phyloP scores from a whole-genome alignment of 2,113 vertebrate species.

The Gallinago media region DNA sequence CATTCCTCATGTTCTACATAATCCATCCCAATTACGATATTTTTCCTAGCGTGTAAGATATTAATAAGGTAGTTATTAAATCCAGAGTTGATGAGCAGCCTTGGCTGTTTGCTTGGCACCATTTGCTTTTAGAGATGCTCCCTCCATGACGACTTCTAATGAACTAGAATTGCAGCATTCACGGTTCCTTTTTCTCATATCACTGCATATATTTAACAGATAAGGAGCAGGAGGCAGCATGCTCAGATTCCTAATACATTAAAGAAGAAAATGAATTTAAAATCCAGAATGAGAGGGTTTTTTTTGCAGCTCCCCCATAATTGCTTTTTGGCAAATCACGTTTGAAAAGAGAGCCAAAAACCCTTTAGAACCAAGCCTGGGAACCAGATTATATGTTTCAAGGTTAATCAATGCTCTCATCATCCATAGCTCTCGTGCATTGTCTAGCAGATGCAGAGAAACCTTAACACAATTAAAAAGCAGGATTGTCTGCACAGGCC shows the following conservation, averaged over 20 bases:
- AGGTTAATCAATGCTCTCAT: slow-evolving; percentile 61
- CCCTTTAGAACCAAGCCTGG: slow-evolving; percentile 61
- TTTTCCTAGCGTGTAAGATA: slow-evolving; percentile 27
- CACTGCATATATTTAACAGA: slow-evolving; percentile 1
- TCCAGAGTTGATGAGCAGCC: neutral
- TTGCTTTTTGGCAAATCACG: slow-evolving; percentile 69
- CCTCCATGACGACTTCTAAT: neutral
- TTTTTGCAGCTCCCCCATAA: slow-evolving; percentile 33
- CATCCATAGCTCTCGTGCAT: slow-evolving; percentile 6
- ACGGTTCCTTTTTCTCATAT: neutral
- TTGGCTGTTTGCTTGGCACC: slow-evolving; percentile 7
- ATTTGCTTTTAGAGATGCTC: neutral
- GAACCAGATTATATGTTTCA: slow-evolving; percentile 52
- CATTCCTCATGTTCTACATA: slow-evolving; percentile 8
- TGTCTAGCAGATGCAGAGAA: slow-evolving; percentile 28
- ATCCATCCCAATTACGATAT: neutral
- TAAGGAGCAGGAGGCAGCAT: slow-evolving; percentile 48
- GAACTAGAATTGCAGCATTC: neutral
- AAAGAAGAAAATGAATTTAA: slow-evolving; percentile 57
- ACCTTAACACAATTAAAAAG: slow-evolving; percentile 53
- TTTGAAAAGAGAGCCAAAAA: slow-evolving; percentile 69
- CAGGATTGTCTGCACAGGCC: slow-evolving; percentile 65
- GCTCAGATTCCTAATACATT: slow-evolving; percentile 59
- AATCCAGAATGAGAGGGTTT: slow-evolving; percentile 14
- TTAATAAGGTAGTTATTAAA: slow-evolving; percentile 37